These are phyloP conservation scores for Drosophila neotestacea DNA, from an alignment of 2,888 invertebrate genomes.

Conservation along the genomic window DNA sequence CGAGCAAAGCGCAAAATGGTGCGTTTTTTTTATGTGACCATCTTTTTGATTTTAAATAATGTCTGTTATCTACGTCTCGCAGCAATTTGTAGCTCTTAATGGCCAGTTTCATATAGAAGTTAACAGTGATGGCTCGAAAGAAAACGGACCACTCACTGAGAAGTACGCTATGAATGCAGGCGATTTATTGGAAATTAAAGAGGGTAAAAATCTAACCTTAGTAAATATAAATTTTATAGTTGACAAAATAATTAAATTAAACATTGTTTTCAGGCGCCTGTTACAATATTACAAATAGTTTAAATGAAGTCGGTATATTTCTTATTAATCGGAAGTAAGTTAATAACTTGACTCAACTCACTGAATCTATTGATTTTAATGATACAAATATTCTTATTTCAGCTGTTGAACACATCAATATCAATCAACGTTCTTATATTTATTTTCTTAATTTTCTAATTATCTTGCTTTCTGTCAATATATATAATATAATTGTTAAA, in stretches of 20 bases:
- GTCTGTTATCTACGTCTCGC: neutral
- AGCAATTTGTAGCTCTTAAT: conserved; percentile 70
- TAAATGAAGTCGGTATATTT: conserved; percentile 38
- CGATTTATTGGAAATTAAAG: conserved; percentile 66
- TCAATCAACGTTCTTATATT: neutral
- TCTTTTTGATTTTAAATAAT: neutral
- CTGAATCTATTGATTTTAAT: neutral
- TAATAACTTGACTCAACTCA: neutral
- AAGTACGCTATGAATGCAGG: conserved; percentile 45
- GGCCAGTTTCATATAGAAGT: conserved; percentile 66
- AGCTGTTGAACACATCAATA: conserved; percentile 4
- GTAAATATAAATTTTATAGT: neutral
- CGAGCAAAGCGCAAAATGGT: conserved; percentile 65
- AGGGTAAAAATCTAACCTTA: conserved; percentile 39
- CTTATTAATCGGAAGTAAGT: conserved; percentile 44
- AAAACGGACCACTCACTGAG: conserved; percentile 18
- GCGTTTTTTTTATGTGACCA: neutral
- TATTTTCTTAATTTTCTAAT: neutral
- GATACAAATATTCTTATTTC: neutral
- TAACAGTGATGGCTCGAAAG: neutral
- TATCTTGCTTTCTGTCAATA: neutral
- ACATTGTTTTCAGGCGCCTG: conserved; percentile 36
- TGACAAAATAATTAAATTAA: neutral
- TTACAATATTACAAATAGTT: conserved; percentile 48
- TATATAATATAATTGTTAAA: neutral